Evolutionary conservation across 2,888 invertebrate species (phyloP), one percentile per base, ranked within the genome.

Genomic region (Hirtodrosophila trivittata): DNA sequence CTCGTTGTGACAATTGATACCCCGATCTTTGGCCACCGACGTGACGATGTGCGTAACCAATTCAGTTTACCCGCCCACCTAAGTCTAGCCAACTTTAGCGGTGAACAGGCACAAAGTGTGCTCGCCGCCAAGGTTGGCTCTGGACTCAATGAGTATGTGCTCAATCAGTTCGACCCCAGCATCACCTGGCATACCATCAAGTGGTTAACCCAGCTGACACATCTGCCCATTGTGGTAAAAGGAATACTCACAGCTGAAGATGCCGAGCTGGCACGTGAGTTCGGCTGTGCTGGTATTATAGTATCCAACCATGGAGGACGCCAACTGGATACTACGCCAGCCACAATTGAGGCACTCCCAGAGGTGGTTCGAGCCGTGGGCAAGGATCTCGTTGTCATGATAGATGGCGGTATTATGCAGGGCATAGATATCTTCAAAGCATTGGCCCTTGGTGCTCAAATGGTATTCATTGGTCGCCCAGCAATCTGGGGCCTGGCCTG

Each of bases 221-320:
- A 91, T 6, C 89, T 98, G 52, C 97, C 97, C 0, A 93, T 98
- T 13, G 92, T 98, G 49, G 92, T 96, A 1, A 98, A 98, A 91
- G 98, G 98, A 1, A 93, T 98, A 60, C 90, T 98, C 14, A 95
- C 97, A 1, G 94, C 93, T 0, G 97, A 97, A 87, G 98, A 98
- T 91, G 98, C 98, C 0, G 78, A 94, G 9, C 91, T 94, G 74
- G 97, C 95, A 0, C 92, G 92, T 0, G 92, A 96, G 75, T 92
- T 93, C 50, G 97, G 97, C 3, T 96, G 94, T 38, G 92, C 93
- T 3, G 98, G 93, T 0, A 94, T 98, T 46, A 92, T 97, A 63
- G 98, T 98, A 2, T 98, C 98, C 0, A 98, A 98, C 90, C 98
- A 98, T 90, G 98, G 98, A 0, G 98, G 95, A 0, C 92, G 98